A percentile compares a stretch with the other conserved stretches of the same genome.
Evolutionary conservation across 64 coral and sea anemone species (phyloP).

Genomic region (Hydrozoanthus tunicans): DNA sequence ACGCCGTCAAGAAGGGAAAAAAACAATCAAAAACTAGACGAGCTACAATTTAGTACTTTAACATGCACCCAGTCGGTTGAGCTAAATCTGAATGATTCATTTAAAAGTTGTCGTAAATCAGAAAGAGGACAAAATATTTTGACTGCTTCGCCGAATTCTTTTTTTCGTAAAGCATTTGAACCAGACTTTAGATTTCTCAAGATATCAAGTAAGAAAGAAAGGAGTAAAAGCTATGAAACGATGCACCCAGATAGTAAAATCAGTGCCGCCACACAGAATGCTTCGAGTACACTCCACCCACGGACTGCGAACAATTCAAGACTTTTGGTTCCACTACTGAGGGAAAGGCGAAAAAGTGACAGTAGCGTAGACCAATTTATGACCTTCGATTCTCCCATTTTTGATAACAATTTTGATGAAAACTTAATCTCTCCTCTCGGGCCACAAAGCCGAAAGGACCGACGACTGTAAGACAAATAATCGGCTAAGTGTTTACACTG

Average conservation of each 20-base stretch:
- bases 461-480: neutral
- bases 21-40: neutral
- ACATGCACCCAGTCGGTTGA: neutral
- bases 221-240: constrained; percentile 19
- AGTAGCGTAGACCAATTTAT: neutral
- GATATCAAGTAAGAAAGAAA: neutral
- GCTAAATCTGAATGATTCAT: neutral
- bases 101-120: neutral
- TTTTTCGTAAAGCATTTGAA: neutral
- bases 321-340: constrained; percentile 8
- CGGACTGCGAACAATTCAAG: neutral
- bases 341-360: constrained; percentile 25
- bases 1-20: neutral
- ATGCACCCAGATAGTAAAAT: neutral
- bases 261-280: neutral
- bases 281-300: neutral
- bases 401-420: constrained; percentile 17
- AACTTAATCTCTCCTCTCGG: constrained; percentile 12
- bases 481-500: neutral
- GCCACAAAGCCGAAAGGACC: neutral
- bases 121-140: neutral
- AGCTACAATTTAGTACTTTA: neutral
- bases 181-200: neutral
- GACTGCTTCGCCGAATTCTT: neutral
- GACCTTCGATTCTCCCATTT: constrained; percentile 30